Evolutionary conservation across 2,797 vertebrate species (phyloP).

Genomic region (Dromococcyx pavoninus): DNA sequence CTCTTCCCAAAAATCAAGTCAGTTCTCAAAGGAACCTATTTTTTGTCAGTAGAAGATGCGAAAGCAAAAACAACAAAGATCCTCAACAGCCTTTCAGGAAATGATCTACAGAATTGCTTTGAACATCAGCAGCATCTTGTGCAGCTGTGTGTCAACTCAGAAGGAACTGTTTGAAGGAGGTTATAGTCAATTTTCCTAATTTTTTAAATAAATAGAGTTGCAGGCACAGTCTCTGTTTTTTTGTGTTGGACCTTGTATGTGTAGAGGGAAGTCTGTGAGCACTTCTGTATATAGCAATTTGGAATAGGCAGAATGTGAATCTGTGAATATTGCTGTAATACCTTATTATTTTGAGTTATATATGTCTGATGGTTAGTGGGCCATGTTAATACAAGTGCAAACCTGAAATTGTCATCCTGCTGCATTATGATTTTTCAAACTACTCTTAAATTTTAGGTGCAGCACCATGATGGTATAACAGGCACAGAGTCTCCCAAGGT

Average conservation of each 20-base stretch:
- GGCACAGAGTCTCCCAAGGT: constrained; percentile 90
- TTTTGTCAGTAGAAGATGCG: no score
- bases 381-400: background rate
- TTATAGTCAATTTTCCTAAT: no score
- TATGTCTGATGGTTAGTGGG: background rate
- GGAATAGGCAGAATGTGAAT: background rate
- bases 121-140: no score
- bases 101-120: no score
- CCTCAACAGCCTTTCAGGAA: no score
- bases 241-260: background rate
- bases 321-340: background rate
- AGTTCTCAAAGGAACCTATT: no score
- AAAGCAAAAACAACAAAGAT: no score
- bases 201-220: no score
- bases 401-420: background rate
- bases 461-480: constrained; percentile 90
- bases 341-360: background rate
- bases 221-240: no score
- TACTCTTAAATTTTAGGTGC: constrained; percentile 77
- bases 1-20: no score
- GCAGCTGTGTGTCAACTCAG: no score
- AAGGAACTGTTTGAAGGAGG: no score
- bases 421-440: background rate
- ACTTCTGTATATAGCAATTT: background rate
- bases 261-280: background rate